A percentile compares a stretch with the other conserved stretches of the same genome.
Conservation (phyloP, 2,113 vertebrate species). For the Telmatochromis sp. region DNA sequence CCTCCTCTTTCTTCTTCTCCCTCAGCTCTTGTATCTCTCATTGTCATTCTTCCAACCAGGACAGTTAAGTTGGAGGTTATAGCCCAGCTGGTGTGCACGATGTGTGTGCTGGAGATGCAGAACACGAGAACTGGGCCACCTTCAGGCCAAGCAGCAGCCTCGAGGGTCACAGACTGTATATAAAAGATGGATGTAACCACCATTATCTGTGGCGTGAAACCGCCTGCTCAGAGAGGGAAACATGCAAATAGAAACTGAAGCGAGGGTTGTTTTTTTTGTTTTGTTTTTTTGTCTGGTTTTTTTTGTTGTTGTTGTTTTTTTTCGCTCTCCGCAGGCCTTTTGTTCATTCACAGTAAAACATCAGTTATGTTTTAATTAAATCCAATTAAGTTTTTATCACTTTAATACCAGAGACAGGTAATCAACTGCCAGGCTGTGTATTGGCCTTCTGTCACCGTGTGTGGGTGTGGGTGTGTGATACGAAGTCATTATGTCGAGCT, state of each 20-base stretch:
- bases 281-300: accelerated
- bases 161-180: not conserved
- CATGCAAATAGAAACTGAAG: not conserved
- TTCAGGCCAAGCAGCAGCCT: not conserved
- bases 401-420: slow-evolving; percentile 1
- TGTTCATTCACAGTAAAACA: slow-evolving; percentile 5
- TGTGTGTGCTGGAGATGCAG: not conserved
- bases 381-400: slow-evolving; percentile 53
- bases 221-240: not conserved
- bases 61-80: slow-evolving; percentile 3
- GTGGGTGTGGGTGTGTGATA: not conserved
- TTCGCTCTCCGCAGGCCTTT: not conserved
- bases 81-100: not conserved
- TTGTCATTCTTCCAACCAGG: not conserved
- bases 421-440: not conserved
- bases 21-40: not conserved
- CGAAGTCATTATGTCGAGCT: slow-evolving; percentile 7
- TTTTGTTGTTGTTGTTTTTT: not conserved
- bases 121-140: not conserved
- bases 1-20: not conserved
- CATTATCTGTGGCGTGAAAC: not conserved
- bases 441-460: not conserved
- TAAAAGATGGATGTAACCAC: not conserved
- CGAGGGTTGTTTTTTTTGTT: not conserved
- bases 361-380: slow-evolving; percentile 53